These are phyloP conservation scores for Geococcyx californianus DNA, from an alignment of 2,113 vertebrate genomes.

Conservation along the genomic window DNA sequence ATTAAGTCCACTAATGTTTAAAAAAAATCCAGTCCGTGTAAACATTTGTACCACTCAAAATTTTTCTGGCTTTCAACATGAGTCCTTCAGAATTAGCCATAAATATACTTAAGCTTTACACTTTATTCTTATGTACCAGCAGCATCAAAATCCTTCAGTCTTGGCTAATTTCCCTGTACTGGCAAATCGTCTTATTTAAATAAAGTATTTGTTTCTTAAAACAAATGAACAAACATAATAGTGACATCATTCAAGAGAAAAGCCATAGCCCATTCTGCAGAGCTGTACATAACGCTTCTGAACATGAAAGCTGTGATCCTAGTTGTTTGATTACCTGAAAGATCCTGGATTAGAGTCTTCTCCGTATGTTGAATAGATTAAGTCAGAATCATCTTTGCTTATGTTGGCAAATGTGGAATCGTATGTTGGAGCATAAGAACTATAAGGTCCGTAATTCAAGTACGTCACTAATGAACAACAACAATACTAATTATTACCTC, in stretches of 20 bases:
- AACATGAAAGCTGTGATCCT: background rate
- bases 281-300: fast-evolving
- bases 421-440: constrained; percentile 91
- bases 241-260: background rate
- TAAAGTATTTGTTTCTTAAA: background rate
- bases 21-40: background rate
- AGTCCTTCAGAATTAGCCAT: background rate
- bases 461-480: constrained; percentile 84
- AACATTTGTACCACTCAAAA: background rate
- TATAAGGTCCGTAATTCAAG: constrained; percentile 94
- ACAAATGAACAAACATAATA: background rate
- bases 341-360: constrained; percentile 87
- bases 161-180: background rate
- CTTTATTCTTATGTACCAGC: background rate
- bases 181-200: background rate
- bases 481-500: background rate
- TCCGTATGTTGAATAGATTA: constrained; percentile 89
- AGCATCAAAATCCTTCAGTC: background rate
- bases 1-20: background rate
- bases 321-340: constrained; percentile 79
- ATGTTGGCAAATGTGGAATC: constrained; percentile 96
- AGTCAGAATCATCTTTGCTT: constrained; percentile 95
- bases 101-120: background rate
- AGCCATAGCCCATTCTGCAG: background rate
- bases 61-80: background rate